Conservation (phyloP, 30 jellyfish, hydroid and myxozoan genomes). For the Cassiopea xamachana region DNA sequence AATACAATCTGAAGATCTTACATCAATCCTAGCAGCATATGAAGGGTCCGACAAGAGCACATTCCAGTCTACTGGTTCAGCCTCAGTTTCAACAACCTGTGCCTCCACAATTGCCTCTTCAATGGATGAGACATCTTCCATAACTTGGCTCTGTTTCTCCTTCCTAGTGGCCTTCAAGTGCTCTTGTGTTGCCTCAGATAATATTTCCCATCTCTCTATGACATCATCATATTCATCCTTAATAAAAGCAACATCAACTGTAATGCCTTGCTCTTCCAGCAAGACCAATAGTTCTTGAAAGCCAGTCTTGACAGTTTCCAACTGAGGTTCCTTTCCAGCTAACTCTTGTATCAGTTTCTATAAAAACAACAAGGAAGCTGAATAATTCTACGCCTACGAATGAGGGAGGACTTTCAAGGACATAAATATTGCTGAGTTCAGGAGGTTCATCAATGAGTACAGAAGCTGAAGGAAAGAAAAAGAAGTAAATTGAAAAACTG, state of each 20-base stretch:
- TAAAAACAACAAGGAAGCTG: neutral
- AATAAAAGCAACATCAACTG: constrained; percentile 74
- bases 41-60: constrained; percentile 65
- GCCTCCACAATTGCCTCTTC: constrained; percentile 81
- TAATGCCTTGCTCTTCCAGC: constrained; percentile 71
- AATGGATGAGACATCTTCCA: constrained; percentile 64
- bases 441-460: too few species aligned
- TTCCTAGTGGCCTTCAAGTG: constrained; percentile 47
- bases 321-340: constrained; percentile 57
- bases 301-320: constrained; percentile 62
- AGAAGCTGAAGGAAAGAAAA: too few species aligned
- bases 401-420: too few species aligned
- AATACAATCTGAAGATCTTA: constrained; percentile 15
- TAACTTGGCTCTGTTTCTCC: constrained; percentile 32
- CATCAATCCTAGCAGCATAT: constrained; percentile 45
- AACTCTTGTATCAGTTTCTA: constrained; percentile 62
- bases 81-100: constrained; percentile 54
- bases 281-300: constrained; percentile 32
- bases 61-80: constrained; percentile 74
- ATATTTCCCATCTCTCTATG: constrained; percentile 77
- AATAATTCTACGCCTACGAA: too few species aligned
- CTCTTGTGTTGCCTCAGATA: constrained; percentile 65
- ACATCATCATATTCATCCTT: constrained; percentile 80
- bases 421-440: too few species aligned
- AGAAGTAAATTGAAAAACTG: too few species aligned